These are phyloP conservation scores for Plebejus anna DNA, from an alignment of 2,888 invertebrate species.

Conservation along the genomic window DNA sequence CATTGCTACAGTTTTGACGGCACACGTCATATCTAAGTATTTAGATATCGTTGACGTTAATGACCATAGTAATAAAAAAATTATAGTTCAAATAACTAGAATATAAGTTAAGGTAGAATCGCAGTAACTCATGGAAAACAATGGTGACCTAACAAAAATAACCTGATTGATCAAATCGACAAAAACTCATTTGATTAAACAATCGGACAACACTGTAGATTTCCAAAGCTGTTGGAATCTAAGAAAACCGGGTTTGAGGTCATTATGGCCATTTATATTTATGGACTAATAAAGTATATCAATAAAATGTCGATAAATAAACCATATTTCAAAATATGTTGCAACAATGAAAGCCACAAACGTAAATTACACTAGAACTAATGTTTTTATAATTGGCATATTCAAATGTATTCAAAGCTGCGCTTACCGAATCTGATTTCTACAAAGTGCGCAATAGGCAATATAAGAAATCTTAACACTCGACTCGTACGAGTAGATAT, in stretches of 20 bases:
- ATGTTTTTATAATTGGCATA: constrained; percentile 27
- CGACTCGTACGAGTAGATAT: not conserved
- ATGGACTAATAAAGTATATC: constrained; percentile 13
- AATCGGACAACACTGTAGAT: not conserved
- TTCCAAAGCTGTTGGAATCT: not conserved
- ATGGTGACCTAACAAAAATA: not conserved
- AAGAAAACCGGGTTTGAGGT: constrained; percentile 8
- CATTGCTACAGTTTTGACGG: no score
- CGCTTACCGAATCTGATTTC: constrained; percentile 11
- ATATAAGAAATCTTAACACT: not conserved
- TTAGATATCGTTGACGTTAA: no score
- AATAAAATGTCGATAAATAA: constrained; percentile 24
- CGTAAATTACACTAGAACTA: constrained; percentile 21
- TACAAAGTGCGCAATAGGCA: not conserved
- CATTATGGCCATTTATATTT: constrained; percentile 6
- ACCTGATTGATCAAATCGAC: not conserved
- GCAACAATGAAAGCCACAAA: constrained; percentile 24
- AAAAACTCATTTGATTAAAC: not conserved
- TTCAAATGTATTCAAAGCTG: constrained; percentile 14
- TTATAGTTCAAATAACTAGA: not conserved
- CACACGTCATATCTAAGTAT: no score
- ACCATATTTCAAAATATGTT: constrained; percentile 19
- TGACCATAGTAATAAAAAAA: no score
- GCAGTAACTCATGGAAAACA: not conserved
- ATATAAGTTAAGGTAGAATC: not conserved